These are phyloP conservation scores for Pelagia noctiluca DNA, from an alignment of 30 jellyfish, hydroid and myxozoan genomes.

Conservation along the genomic window DNA sequence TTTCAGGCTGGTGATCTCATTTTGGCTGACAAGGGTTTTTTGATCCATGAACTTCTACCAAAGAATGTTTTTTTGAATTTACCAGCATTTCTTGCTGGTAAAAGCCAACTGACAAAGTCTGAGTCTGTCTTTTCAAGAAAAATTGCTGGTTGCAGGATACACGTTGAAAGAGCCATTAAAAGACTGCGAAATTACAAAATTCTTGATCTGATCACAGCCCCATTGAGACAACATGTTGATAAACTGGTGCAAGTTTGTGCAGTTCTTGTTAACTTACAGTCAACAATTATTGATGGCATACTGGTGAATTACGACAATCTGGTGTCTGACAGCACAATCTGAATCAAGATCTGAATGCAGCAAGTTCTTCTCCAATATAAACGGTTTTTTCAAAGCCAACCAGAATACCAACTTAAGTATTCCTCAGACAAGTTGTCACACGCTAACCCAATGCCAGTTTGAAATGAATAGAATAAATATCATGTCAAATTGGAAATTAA, in stretches of 20 bases:
- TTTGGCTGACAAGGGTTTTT: conserved; percentile 22
- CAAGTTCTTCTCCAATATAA: too few species aligned
- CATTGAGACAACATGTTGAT: conserved; percentile 22
- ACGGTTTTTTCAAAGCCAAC: too few species aligned
- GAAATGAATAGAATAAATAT: too few species aligned
- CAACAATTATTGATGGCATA: conserved; percentile 20
- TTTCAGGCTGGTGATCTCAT: conserved; percentile 31
- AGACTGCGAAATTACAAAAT: conserved; percentile 27
- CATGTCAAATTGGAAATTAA: too few species aligned
- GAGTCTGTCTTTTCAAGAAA: conserved; percentile 30
- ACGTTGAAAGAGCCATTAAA: conserved; percentile 16
- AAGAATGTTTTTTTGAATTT: conserved; percentile 13
- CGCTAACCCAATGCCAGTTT: too few species aligned
- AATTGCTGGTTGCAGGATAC: conserved; percentile 40
- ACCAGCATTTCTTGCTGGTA: conserved; percentile 25
- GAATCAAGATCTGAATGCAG: not conserved
- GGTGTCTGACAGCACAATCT: not conserved
- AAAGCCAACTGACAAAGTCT: not conserved
- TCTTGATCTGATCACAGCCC: not conserved
- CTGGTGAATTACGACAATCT: not conserved
- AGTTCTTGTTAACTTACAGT: conserved; percentile 15
- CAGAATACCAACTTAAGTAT: too few species aligned
- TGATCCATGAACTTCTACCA: conserved; percentile 8
- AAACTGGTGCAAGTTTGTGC: conserved; percentile 44
- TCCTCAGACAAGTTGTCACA: too few species aligned